Evolutionary conservation across 2,113 vertebrate species (phyloP), one percentile per base, ranked within the genome.

Genomic region (Apteryx mantelli): DNA sequence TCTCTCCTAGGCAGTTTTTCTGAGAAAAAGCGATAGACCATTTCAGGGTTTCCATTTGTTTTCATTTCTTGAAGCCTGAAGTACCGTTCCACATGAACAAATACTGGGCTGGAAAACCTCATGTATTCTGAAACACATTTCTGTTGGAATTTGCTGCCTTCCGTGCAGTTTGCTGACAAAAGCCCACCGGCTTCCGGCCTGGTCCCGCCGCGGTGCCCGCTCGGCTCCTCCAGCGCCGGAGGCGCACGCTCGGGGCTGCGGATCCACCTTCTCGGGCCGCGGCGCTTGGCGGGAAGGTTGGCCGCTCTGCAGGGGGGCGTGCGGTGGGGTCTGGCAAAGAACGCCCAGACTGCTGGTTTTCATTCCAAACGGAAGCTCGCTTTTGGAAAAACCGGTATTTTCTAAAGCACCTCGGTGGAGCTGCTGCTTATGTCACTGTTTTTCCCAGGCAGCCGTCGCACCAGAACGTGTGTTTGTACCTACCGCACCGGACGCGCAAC

Each of bases 211-310:
- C 53, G 13, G 28, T 42, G 38, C 5, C 34, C 76, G 9, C 14
- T 7, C 17, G 30, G 21, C 17, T 89, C 18, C 76, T 85, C 69
- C 30, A 66, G 14, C 17, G 21, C 34, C n/a, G 42, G 42, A 13
- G 3, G 1, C 15, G 66, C 36, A 17, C 20, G 0, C 0, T 13
- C 44, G 70, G 58, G 52, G 36, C 60, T 74, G 80, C 12, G 30
- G 42, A 42, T 42, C 25, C 53, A 17, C 22, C 17, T 74, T 56
- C 44, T 58, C 24, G 22, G 24, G 50, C 6, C 3, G 50, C 18
- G 25, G 48, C 36, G 11, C 24, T 68, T 44, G 56, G 46, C 86
- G 48, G 38, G 38, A 36, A 22, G 18, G 26, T 11, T 68, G 9
- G 46, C 46, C 44, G 20, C 30, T 87, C 36, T 58, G 52, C 52